Base-by-base conservation (phyloP, 2,797 vertebrate species). In the Catharus ustulatus region DNA sequence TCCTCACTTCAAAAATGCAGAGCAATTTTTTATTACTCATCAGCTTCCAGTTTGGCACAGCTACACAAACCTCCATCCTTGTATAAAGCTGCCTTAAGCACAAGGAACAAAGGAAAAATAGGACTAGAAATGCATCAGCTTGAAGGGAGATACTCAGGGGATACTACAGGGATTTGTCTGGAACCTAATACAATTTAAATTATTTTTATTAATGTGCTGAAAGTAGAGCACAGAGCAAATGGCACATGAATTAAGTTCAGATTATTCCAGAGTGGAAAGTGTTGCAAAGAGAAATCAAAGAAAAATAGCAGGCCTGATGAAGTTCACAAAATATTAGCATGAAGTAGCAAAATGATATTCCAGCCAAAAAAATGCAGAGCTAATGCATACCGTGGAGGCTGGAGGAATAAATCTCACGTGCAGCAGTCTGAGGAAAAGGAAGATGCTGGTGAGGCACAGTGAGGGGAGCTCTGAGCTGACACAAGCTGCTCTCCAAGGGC, bases 151-250 rank as follows among this genome's bases (percentile, higher is more conserved):
- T 83, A 66, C 88, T 95, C 83, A 54, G 29, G 2, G 84, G 91
- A 68, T 81, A 85, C 96, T 80, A 85, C 32, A 8, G 81, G 94
- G 94, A 93, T 67, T 67, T 20, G 15, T 72, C 84, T 95, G 94
- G 51, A 88, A 87, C 71, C 74, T 95, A 85, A 68, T 86, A 88
- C 74, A 86, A 92, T 83, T 95, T 78, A 49, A 91, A 62, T 93
- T 88, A 87, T 96, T 95, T 94, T 97, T 95, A 96, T 96, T 97
- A 96, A 97, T 90, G 94, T 88, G 81, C 91, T 93, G 90, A 55
- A 93, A 69, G 64, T 55, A 82, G 66, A 95, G 86, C 74, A 85
- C 51, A 78, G 84, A 95, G 75, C 86, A 93, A 95, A 95, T 59
- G 68, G 73, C 72, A 93, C 89, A 91, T 49, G 81, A 94, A 95